These are phyloP conservation scores for Leucoraja ocellata DNA, from an alignment of 2,797 vertebrate species.

Conservation along the genomic window DNA sequence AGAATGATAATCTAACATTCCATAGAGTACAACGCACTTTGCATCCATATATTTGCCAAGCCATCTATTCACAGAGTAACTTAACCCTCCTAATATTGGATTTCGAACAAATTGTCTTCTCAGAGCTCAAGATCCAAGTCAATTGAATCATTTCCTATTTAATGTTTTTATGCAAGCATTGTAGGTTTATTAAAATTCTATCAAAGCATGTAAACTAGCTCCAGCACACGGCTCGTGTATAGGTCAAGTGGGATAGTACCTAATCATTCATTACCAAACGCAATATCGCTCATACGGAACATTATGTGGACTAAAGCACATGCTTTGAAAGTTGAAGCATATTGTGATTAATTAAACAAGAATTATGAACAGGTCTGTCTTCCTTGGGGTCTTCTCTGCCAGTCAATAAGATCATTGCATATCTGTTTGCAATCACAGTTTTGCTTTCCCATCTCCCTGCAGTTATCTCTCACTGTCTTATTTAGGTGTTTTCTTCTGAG, in stretches of 20 bases:
- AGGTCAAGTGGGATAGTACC: neutral
- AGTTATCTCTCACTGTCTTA: too few species aligned
- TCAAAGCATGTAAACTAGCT: neutral
- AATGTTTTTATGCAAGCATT: neutral
- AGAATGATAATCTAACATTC: neutral
- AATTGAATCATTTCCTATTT: neutral
- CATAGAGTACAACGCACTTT: neutral
- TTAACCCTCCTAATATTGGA: neutral
- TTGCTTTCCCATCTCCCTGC: too few species aligned
- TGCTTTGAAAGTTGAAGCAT: neutral
- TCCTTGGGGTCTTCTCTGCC: too few species aligned
- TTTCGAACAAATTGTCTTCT: neutral
- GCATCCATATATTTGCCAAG: neutral
- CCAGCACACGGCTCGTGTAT: neutral
- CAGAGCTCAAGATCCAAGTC: neutral
- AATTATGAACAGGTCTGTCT: too few species aligned
- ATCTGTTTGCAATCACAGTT: too few species aligned
- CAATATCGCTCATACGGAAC: neutral
- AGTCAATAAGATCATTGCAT: too few species aligned
- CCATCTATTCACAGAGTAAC: neutral
- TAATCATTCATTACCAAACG: neutral
- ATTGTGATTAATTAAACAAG: neutral
- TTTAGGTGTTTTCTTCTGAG: too few species aligned
- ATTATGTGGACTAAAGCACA: neutral
- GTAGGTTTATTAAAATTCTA: neutral